A percentile compares a stretch with the other conserved stretches of the same genome.
Conservation (phyloP, 2,113 vertebrate species). For the Gavia stellata region DNA sequence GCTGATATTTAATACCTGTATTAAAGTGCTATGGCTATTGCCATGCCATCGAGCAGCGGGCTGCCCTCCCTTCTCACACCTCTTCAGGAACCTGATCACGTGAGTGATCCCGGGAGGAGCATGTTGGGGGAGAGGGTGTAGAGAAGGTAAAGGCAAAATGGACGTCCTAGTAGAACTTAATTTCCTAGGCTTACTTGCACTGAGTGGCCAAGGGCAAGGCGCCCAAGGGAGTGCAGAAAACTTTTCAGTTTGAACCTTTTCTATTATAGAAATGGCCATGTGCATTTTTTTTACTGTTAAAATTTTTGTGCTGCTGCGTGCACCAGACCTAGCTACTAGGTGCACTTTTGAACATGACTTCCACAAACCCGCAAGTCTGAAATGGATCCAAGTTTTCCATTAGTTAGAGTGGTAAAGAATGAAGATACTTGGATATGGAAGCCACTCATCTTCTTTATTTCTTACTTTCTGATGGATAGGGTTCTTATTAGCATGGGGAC, state of each 20-base stretch:
- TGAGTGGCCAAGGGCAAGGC: neutral
- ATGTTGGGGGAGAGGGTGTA: neutral
- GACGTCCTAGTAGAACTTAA: neutral
- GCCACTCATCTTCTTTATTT: neutral
- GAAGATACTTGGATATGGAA: neutral
- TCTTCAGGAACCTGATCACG: neutral
- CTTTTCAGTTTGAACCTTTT: neutral
- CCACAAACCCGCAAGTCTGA: neutral
- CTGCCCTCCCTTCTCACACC: neutral
- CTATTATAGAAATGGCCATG: neutral
- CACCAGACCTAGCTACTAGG: neutral
- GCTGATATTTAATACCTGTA: neutral
- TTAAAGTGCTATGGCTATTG: neutral
- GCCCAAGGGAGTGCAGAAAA: neutral
- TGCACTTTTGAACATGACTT: neutral
- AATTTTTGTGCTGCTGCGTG: fast-evolving
- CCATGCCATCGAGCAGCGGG: neutral
- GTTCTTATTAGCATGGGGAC: neutral
- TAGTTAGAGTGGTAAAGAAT: neutral
- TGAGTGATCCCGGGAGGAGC: neutral
- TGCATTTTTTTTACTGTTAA: neutral
- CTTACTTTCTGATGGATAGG: neutral
- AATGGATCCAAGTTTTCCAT: neutral
- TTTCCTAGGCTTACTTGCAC: neutral
- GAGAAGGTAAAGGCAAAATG: neutral